A percentile compares a stretch with the other conserved stretches of the same genome.
These are phyloP conservation scores for Tigriopus californicus DNA, from an alignment of 2,888 invertebrate genomes.

Conservation along the genomic window DNA sequence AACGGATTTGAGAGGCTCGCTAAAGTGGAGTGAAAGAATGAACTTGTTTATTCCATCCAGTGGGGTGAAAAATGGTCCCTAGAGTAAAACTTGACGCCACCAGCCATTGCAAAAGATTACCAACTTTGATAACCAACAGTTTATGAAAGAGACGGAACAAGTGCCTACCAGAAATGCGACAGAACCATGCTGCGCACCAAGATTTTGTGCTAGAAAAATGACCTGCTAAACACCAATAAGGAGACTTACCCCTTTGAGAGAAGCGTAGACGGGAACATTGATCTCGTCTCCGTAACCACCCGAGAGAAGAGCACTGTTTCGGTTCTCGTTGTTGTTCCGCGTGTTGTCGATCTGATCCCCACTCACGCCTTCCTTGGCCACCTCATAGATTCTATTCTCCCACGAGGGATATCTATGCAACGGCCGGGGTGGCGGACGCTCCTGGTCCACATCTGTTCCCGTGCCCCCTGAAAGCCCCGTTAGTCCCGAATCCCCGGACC, in stretches of 20 bases:
- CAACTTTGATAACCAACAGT: neutral
- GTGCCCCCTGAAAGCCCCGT: conserved; percentile 20
- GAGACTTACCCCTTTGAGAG: conserved; percentile 63
- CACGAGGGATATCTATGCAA: conserved; percentile 76
- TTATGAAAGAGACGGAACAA: too few species aligned
- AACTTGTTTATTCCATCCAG: neutral
- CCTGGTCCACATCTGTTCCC: conserved; percentile 26
- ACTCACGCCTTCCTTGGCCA: conserved; percentile 38
- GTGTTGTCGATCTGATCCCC: conserved; percentile 28
- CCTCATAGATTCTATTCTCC: conserved; percentile 88
- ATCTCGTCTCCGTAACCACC: conserved; percentile 30
- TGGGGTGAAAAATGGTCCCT: conserved; percentile 10
- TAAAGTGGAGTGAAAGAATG: conserved; percentile 24
- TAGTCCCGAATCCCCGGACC: conserved; percentile 20
- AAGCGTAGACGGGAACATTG: conserved; percentile 72
- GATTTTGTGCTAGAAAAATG: too few species aligned
- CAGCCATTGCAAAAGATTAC: neutral
- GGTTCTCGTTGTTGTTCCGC: conserved; percentile 25
- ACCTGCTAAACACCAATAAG: too few species aligned
- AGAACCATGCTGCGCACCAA: too few species aligned
- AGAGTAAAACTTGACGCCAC: neutral
- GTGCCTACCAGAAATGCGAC: too few species aligned
- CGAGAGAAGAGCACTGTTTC: conserved; percentile 34
- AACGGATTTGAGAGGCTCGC: conserved; percentile 85
- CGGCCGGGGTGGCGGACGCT: conserved; percentile 65